Conservation (phyloP, 2,888 invertebrate genomes). For the Heliconius erato region DNA sequence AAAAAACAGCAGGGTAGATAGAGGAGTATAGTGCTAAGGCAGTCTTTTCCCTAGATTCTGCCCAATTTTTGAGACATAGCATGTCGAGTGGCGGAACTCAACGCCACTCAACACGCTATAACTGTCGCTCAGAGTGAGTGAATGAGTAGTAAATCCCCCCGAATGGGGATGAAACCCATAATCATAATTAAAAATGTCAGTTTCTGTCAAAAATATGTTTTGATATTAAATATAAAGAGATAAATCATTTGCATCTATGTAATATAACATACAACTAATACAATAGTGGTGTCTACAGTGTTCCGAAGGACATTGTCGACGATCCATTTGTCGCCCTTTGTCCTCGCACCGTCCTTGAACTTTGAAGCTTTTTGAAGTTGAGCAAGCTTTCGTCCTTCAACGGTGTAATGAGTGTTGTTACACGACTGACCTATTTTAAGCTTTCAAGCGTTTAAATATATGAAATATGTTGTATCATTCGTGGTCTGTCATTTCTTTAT, state of each 20-base stretch:
- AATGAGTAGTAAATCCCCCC: no score
- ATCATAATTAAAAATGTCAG: no score
- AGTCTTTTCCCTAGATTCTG: no score
- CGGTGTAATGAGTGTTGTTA: constrained; percentile 4
- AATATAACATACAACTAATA: background rate
- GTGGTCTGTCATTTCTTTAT: background rate
- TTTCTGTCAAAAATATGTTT: no score
- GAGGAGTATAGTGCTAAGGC: no score
- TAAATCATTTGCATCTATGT: background rate
- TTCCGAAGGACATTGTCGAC: constrained; percentile 10
- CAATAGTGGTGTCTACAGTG: constrained; percentile 6
- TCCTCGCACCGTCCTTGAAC: constrained; percentile 12
- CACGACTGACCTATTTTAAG: constrained; percentile 10
- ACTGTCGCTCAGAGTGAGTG: no score
- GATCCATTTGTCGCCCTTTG: background rate
- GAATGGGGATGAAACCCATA: no score
- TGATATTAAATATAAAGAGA: background rate
- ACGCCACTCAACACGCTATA: no score
- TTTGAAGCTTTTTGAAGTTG: constrained; percentile 8
- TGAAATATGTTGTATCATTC: background rate
- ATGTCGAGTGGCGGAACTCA: no score
- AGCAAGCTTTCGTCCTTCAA: constrained; percentile 14
- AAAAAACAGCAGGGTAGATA: no score
- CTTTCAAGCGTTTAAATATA: background rate
- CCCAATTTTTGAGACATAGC: no score